These are phyloP conservation scores for Marisa cornuarietis DNA, from an alignment of 1,140 invertebrate species.

Conservation along the genomic window DNA sequence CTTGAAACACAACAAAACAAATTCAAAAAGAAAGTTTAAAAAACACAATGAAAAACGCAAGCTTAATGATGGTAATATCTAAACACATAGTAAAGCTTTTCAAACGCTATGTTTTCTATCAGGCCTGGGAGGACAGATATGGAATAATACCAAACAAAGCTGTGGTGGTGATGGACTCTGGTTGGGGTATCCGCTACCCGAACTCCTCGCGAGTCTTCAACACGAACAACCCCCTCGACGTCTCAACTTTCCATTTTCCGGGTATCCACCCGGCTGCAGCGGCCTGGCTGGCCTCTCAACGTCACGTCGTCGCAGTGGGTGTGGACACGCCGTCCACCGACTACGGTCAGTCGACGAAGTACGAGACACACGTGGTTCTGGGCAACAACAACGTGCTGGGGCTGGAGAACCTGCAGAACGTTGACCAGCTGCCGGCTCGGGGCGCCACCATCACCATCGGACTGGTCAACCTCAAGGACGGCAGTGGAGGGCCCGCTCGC, in stretches of 20 bases:
- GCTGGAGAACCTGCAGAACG: slow-evolving; percentile 39
- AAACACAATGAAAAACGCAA: not conserved
- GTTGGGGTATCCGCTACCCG: slow-evolving; percentile 43
- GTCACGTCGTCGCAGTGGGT: not conserved
- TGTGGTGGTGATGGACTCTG: slow-evolving; percentile 50
- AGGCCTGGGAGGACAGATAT: slow-evolving; percentile 41
- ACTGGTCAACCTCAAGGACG: slow-evolving; percentile 36
- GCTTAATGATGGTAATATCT: no score
- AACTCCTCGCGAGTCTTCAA: slow-evolving; percentile 11
- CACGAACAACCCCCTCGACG: not conserved
- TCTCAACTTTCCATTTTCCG: not conserved
- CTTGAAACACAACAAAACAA: slow-evolving; percentile 12
- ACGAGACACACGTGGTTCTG: not conserved
- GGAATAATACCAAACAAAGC: slow-evolving; percentile 35
- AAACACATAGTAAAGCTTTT: not conserved
- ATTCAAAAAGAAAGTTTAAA: not conserved
- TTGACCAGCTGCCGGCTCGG: slow-evolving; percentile 32
- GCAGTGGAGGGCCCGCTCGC: slow-evolving; percentile 43
- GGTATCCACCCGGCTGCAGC: not conserved
- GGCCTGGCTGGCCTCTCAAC: not conserved
- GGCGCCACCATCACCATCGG: slow-evolving; percentile 41
- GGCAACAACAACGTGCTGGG: slow-evolving; percentile 20
- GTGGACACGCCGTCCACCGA: slow-evolving; percentile 4
- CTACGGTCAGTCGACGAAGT: not conserved
- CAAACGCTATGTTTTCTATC: not conserved